Evolutionary conservation across 2,888 invertebrate genomes (phyloP).

Genomic region (Sphaerophoria rueppellii): DNA sequence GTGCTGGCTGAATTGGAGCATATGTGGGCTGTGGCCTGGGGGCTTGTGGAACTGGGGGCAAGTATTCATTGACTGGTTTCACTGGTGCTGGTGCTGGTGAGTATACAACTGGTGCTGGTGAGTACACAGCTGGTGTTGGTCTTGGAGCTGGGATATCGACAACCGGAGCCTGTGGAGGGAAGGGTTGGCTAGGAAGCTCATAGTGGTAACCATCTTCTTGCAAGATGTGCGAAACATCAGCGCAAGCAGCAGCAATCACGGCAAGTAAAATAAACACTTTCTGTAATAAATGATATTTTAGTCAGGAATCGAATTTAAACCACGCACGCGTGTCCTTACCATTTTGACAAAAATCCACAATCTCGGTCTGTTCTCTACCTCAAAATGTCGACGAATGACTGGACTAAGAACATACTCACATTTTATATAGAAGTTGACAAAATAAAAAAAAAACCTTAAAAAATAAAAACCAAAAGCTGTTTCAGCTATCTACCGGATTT

Average conservation of each 20-base stretch:
- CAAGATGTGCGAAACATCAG: slow-evolving; percentile 60
- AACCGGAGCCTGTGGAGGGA: slow-evolving; percentile 24
- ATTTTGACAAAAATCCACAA: slow-evolving; percentile 20
- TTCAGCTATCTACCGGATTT: slow-evolving; percentile 46
- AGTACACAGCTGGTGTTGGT: slow-evolving; percentile 7
- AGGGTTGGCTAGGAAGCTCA: slow-evolving; percentile 45
- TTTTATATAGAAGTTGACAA: slow-evolving; percentile 62
- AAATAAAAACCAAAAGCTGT: slow-evolving; percentile 6
- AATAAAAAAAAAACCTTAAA: not conserved
- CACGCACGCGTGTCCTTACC: slow-evolving; percentile 28
- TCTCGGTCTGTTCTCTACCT: slow-evolving; percentile 43
- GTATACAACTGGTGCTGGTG: not conserved
- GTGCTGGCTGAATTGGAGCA: slow-evolving; percentile 1
- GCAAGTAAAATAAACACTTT: slow-evolving; percentile 44
- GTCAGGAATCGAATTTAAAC: not conserved
- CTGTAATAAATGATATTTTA: slow-evolving; percentile 27
- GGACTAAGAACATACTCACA: slow-evolving; percentile 37
- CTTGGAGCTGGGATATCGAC: slow-evolving; percentile 50
- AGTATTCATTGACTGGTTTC: slow-evolving; percentile 25
- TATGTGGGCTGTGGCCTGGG: slow-evolving; percentile 8
- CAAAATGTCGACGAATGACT: slow-evolving; percentile 43
- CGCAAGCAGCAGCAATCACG: slow-evolving; percentile 21
- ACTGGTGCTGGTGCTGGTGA: slow-evolving; percentile 8
- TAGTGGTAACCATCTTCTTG: slow-evolving; percentile 63
- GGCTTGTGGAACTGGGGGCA: slow-evolving; percentile 30